These are phyloP conservation scores for Coptotermes formosanus DNA, from an alignment of 1,140 invertebrate genomes.

Conservation along the genomic window DNA sequence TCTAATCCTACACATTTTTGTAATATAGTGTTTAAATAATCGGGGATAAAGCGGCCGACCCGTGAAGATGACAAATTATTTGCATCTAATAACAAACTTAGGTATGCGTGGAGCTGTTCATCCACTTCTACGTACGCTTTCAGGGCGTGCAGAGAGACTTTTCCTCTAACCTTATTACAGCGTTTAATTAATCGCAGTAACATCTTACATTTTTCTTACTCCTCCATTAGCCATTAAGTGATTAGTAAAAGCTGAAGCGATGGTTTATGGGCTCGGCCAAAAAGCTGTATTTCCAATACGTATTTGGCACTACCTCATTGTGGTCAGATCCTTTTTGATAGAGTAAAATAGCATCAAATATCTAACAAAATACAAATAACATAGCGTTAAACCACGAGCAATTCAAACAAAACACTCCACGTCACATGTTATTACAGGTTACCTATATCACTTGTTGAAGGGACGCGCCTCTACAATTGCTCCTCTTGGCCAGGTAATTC, in stretches of 20 bases:
- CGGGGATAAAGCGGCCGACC: too few relatives aligned
- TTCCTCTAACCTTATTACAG: too few relatives aligned
- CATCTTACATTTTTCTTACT: too few relatives aligned
- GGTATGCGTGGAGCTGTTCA: too few relatives aligned
- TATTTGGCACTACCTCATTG: not conserved
- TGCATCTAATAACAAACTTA: too few relatives aligned
- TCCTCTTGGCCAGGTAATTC: not conserved
- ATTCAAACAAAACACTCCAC: not conserved
- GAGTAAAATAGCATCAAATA: conserved; percentile 6
- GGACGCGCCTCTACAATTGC: not conserved
- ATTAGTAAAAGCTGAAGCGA: not conserved
- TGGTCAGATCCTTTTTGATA: not conserved
- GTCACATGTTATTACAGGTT: not conserved
- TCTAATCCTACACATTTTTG: too few relatives aligned
- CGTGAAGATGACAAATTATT: too few relatives aligned
- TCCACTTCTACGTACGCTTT: too few relatives aligned
- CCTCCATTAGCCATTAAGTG: too few relatives aligned
- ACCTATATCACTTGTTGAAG: not conserved
- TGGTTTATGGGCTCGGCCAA: not conserved
- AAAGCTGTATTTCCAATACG: not conserved
- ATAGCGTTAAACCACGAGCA: not conserved
- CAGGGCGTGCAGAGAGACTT: too few relatives aligned
- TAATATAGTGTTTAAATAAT: too few relatives aligned
- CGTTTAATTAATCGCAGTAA: too few relatives aligned
- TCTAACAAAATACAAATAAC: not conserved